Percentiles rank a stretch among this genome's conserved stretches.
These are phyloP conservation scores for Ceramica pisi DNA, from an alignment of 2,888 invertebrate genomes.

Conservation along the genomic window DNA sequence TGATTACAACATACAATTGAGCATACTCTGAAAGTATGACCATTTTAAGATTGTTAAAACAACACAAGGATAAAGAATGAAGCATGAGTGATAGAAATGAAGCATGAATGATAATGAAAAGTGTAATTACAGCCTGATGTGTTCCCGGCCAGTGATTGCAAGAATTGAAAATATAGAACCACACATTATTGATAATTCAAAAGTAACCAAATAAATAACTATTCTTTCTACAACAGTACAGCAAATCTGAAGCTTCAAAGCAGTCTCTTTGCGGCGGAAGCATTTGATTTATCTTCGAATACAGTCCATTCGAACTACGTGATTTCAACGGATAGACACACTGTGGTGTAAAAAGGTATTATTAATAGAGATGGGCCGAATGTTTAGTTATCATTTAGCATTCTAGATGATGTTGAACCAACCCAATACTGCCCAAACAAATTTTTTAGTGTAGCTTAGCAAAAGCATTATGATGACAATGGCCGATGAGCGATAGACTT, in stretches of 20 bases:
- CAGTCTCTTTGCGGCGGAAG: slow-evolving; percentile 47
- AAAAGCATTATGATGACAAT: slow-evolving; percentile 7
- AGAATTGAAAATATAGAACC: not conserved
- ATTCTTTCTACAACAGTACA: slow-evolving; percentile 13
- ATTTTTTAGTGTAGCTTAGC: slow-evolving; percentile 6
- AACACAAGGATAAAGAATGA: not conserved
- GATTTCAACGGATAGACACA: slow-evolving; percentile 28
- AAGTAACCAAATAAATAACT: slow-evolving; percentile 15
- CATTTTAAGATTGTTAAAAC: not conserved
- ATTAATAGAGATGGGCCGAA: slow-evolving; percentile 54
- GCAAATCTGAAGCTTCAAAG: slow-evolving; percentile 44
- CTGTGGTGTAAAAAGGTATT: slow-evolving; percentile 21
- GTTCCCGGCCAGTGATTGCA: not conserved
- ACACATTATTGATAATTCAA: not conserved
- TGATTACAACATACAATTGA: not conserved
- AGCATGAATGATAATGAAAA: not conserved
- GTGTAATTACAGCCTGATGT: not conserved
- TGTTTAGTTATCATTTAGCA: not conserved
- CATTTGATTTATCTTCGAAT: slow-evolving; percentile 12
- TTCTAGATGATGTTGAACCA: not conserved
- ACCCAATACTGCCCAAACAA: not conserved
- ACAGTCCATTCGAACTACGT: slow-evolving; percentile 35
- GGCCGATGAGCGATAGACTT: not conserved
- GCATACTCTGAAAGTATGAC: not conserved
- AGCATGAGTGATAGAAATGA: not conserved